Evolutionary conservation across 2,888 invertebrate species (phyloP).

Genomic region (Idaea biselata): DNA sequence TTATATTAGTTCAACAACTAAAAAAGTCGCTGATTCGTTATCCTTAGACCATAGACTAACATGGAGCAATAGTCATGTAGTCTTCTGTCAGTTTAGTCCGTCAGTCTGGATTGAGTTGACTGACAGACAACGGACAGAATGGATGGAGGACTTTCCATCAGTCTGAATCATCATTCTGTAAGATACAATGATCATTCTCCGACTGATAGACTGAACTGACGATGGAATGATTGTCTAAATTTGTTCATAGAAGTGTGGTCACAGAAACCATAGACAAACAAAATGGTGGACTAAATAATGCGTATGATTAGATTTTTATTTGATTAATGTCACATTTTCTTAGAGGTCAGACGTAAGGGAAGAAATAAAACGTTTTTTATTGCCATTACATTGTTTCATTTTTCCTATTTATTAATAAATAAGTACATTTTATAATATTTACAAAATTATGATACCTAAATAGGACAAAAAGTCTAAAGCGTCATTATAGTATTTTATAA

Average conservation of each 20-base stretch:
- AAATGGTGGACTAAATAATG: background rate
- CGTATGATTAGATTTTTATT: background rate
- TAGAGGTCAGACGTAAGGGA: constrained; percentile 34
- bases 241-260: too few relatives aligned
- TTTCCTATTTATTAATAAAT: constrained; percentile 29
- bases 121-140: too few relatives aligned
- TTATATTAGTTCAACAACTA: background rate
- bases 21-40: background rate
- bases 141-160: too few relatives aligned
- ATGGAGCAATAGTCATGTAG: too few relatives aligned
- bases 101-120: too few relatives aligned
- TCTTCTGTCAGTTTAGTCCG: too few relatives aligned
- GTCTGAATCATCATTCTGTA: too few relatives aligned
- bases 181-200: too few relatives aligned
- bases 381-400: constrained; percentile 70
- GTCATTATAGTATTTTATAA: background rate
- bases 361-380: constrained; percentile 69
- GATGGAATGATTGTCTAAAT: too few relatives aligned
- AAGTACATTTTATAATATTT: constrained; percentile 16
- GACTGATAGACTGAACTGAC: too few relatives aligned
- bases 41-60: background rate
- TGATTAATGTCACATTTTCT: constrained; percentile 30
- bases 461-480: constrained; percentile 10
- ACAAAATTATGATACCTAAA: constrained; percentile 12
- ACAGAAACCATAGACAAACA: background rate